Evolutionary conservation across 2,113 vertebrate species (phyloP).

Genomic region (Drymodes brunneopygia): DNA sequence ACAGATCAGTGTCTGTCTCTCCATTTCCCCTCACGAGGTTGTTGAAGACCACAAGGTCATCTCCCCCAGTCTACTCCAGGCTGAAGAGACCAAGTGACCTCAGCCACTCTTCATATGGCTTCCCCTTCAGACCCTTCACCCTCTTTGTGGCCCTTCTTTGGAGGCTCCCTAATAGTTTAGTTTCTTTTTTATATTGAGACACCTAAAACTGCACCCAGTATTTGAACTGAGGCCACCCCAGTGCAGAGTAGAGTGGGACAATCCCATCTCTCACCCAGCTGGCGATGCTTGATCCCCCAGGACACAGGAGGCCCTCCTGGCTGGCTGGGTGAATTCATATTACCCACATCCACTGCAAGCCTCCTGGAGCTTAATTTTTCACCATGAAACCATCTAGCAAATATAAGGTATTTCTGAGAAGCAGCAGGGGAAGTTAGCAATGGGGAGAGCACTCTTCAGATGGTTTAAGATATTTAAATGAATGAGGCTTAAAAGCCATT

Average conservation of each 20-base stretch:
- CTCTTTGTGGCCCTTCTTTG: neutral
- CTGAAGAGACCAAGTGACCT: neutral
- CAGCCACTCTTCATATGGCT: neutral
- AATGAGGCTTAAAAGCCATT: constrained; percentile 16
- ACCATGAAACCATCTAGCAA: neutral
- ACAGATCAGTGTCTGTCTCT: neutral
- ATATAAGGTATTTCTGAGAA: neutral
- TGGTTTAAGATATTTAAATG: constrained; percentile 18
- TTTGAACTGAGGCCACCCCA: neutral
- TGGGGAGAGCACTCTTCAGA: neutral
- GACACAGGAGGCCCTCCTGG: neutral
- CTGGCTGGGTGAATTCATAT: neutral
- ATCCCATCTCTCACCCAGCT: neutral
- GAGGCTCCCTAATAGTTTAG: neutral
- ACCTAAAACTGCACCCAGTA: no score
- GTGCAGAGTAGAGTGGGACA: neutral
- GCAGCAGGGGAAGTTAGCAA: neutral
- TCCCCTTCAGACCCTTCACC: neutral
- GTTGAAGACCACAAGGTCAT: neutral
- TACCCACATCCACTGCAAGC: neutral
- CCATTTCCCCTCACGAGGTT: neutral
- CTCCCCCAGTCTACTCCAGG: neutral
- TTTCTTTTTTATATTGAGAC: neutral
- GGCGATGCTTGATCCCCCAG: neutral
- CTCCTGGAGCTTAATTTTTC: neutral